Evolutionary conservation across 2,113 vertebrate genomes (phyloP).

Genomic region (Zapornia atra): DNA sequence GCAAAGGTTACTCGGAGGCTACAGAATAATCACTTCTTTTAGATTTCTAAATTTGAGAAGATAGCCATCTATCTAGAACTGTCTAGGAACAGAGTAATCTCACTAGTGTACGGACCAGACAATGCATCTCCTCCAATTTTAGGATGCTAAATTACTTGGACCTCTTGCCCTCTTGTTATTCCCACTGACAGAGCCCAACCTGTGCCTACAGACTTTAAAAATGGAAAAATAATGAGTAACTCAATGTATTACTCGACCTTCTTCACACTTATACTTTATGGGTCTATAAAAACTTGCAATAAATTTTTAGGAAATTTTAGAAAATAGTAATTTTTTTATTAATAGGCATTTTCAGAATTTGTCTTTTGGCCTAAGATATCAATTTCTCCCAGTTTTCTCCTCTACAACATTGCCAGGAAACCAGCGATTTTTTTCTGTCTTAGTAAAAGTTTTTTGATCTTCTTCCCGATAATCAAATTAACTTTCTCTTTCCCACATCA

Average conservation of each 20-base stretch:
- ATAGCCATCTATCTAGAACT: neutral
- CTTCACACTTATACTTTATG: neutral
- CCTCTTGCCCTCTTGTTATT: conserved; percentile 1
- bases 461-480: conserved; percentile 9
- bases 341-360: neutral
- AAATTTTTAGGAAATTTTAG: neutral
- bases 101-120: neutral
- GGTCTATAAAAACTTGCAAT: neutral
- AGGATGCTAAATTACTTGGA: neutral
- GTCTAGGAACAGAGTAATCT: neutral
- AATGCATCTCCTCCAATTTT: neutral
- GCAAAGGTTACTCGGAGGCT: neutral
- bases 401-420: neutral
- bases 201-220: neutral
- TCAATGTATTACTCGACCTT: neutral
- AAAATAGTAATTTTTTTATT: neutral
- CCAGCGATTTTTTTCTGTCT: neutral
- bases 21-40: neutral
- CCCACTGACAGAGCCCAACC: neutral
- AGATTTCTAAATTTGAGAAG: neutral
- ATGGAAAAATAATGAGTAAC: neutral
- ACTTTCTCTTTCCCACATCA: conserved; percentile 4
- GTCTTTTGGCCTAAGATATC: neutral
- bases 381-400: neutral
- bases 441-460: neutral